Conservation (phyloP, 2,113 vertebrate genomes). For the Ariopsis seemanni region DNA sequence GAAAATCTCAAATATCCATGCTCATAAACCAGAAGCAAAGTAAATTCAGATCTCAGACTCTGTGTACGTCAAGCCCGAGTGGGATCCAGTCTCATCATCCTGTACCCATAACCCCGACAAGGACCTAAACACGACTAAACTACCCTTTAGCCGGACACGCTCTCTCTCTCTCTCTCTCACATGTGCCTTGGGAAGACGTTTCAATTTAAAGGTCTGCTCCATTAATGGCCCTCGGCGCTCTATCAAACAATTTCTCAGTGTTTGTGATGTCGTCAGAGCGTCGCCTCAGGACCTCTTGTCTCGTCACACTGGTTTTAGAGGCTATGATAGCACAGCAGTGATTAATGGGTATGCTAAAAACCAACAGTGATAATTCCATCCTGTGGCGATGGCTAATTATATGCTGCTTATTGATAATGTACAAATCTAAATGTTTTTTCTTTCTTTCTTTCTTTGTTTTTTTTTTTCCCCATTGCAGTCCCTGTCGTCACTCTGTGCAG, state of each 20-base stretch:
- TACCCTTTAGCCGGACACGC: neutral
- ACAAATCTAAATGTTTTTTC: neutral
- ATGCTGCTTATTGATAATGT: constrained; percentile 8
- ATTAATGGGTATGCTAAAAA: constrained; percentile 28
- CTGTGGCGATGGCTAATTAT: constrained; percentile 29
- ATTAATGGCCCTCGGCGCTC: constrained; percentile 13
- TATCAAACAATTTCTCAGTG: constrained; percentile 34
- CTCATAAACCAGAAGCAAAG: neutral
- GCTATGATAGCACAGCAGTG: constrained; percentile 24
- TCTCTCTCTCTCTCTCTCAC: too few relatives aligned
- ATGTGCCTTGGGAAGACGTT: neutral
- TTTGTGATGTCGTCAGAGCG: constrained; percentile 28
- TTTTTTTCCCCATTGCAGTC: neutral
- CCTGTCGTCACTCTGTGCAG: neutral
- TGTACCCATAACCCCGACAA: neutral
- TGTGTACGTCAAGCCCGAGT: neutral
- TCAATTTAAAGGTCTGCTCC: neutral
- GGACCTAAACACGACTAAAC: neutral
- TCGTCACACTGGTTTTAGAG: constrained; percentile 5
- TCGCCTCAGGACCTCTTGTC: constrained; percentile 20
- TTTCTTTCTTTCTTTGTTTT: neutral
- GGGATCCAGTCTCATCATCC: neutral
- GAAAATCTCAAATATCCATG: neutral
- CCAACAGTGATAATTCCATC: constrained; percentile 22
- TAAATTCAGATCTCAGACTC: neutral